Evolutionary conservation across 2,797 vertebrate genomes (phyloP), one percentile per base, ranked within the genome.

Genomic region (Pantherophis alleghaniensis): DNA sequence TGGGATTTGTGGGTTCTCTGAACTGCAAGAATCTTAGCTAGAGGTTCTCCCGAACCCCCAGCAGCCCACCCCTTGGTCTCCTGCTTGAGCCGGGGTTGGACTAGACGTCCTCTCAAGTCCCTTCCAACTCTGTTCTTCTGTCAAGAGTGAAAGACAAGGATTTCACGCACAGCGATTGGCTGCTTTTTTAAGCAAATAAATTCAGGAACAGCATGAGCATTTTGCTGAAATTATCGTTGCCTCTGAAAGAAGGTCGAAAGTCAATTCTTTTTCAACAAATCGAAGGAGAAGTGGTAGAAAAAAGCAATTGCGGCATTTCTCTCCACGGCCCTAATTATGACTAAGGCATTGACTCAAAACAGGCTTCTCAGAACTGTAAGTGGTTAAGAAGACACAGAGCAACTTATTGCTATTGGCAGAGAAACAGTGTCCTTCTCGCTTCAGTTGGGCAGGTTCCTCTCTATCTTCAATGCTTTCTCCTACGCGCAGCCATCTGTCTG

Each of bases 401-500:
- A 47, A 28, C 56, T 18, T 89, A 57, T 57, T 79, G 53, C 90
- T 79, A 59, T 83, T 20, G 56, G n/a, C 22, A 56, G 51, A 10
- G 2, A 37, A 51, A 51, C 2, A 6, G 0, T 0, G 88, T 90
- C 20, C 83, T 96, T 95, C 89, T 83, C 69, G 87, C 1, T 87
- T 57, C 56, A 87, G 9, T 0, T 92, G 32, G 2, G 14, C 83
- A 74, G 93, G 93, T 95, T 94, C 51, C 51, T 91, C 86, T 59
- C 32, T 69, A 56, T 47, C 55, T 22, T 16, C 91, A 93, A 66
- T 95, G 86, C 51, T 93, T 63, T 94, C 92, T 94, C n/a, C 83
- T 69, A 94, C 87, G 87, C 91, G 20, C 91, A 13, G 92, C 94
- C 95, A 95, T 95, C 94, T 97, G 96, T 24, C 89, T 91, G n/a